phyloP scores from a whole-genome alignment of 2,888 invertebrate genomes.

The Minunthozetes semirufus region DNA sequence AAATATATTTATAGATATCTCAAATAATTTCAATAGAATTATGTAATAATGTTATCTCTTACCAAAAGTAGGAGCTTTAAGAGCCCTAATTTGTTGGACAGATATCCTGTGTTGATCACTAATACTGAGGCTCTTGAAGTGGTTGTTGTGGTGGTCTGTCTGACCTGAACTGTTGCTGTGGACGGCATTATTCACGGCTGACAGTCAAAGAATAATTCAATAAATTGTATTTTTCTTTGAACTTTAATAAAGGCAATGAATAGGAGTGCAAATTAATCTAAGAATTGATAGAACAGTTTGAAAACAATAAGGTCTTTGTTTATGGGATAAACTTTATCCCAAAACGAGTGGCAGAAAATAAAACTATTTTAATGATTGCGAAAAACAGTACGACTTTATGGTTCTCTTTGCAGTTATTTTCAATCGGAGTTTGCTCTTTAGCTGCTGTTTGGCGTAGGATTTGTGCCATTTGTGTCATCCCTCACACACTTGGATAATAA shows the following conservation, averaged over 20 bases:
- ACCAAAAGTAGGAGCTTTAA: conserved; percentile 75
- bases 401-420: not conserved
- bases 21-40: not conserved
- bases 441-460: not conserved
- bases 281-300: not conserved
- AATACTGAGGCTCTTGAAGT: conserved; percentile 67
- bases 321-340: too few species aligned
- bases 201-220: not conserved
- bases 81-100: conserved; percentile 68
- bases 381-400: too few species aligned
- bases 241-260: too few species aligned
- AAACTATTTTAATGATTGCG: too few species aligned
- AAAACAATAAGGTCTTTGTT: not conserved
- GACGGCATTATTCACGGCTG: conserved; percentile 31
- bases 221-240: not conserved
- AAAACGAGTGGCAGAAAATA: too few species aligned
- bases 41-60: conserved; percentile 45
- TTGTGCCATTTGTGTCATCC: not conserved
- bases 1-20: not conserved
- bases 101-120: conserved; percentile 70
- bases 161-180: conserved; percentile 34
- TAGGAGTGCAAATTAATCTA: too few species aligned
- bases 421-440: not conserved
- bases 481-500: too few species aligned
- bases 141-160: conserved; percentile 54